Conservation (phyloP, 2,797 vertebrate species). For the Echeneis naucrates region DNA sequence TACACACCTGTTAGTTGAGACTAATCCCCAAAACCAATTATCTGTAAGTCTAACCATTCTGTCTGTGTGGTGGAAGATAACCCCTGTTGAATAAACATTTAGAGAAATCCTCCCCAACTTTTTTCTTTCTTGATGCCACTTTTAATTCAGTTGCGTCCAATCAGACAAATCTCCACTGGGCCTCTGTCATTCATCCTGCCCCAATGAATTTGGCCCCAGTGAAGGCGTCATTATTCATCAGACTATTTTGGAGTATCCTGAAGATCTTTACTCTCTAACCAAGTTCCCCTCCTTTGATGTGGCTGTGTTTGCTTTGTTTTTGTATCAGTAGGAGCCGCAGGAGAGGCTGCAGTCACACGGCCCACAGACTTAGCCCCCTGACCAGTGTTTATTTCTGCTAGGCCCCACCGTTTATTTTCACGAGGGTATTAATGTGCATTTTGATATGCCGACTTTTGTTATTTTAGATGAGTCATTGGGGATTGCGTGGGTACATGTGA, state of each 20-base stretch:
- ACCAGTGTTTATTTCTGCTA: constrained; percentile 66
- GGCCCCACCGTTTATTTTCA: constrained; percentile 67
- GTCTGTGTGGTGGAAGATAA: not conserved
- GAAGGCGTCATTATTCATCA: constrained; percentile 33
- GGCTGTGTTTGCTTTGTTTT: constrained; percentile 42
- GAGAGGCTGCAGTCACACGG: constrained; percentile 49
- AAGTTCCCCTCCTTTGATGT: constrained; percentile 11
- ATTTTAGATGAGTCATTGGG: constrained; percentile 73
- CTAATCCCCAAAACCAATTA: not conserved
- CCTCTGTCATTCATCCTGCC: constrained; percentile 21
- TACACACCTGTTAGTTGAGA: constrained; percentile 5
- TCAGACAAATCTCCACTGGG: not conserved
- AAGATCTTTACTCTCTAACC: constrained; percentile 32
- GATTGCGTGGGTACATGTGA: constrained; percentile 75
- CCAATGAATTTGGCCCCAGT: constrained; percentile 10
- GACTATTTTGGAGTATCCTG: constrained; percentile 24
- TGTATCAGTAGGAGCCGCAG: constrained; percentile 39
- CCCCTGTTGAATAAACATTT: not conserved
- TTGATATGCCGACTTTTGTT: constrained; percentile 71
- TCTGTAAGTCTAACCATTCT: not conserved
- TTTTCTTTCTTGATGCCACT: constrained; percentile 7
- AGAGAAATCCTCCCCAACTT: constrained; percentile 13
- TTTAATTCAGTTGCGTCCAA: constrained; percentile 10
- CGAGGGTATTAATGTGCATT: constrained; percentile 70
- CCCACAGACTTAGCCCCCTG: constrained; percentile 37